Conservation (phyloP, 1,140 invertebrate genomes). For the Lineus longissimus region DNA sequence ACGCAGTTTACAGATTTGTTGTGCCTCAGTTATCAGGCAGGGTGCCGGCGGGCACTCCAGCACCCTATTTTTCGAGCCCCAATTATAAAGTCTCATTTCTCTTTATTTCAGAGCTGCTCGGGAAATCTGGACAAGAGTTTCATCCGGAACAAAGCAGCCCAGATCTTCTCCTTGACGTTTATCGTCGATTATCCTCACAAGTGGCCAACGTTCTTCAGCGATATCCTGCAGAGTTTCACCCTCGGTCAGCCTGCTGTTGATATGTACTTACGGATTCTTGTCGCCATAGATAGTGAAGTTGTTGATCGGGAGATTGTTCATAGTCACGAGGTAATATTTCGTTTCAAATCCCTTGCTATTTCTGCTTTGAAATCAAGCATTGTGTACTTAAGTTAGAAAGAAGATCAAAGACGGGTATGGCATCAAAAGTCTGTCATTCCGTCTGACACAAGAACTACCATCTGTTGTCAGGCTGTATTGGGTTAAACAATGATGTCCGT, state of each 20-base stretch:
- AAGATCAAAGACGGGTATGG: slow-evolving; percentile 26
- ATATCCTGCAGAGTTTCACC: slow-evolving; percentile 52
- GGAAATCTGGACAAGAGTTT: slow-evolving; percentile 33
- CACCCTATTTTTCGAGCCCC: too few relatives aligned
- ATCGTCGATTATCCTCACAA: slow-evolving; percentile 57
- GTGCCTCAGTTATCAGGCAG: too few relatives aligned
- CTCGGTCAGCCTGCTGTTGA: slow-evolving; percentile 53
- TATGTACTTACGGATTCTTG: slow-evolving; percentile 58
- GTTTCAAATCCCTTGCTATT: too few relatives aligned
- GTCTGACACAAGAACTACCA: too few relatives aligned
- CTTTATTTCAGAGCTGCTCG: neutral
- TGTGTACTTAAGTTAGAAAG: slow-evolving; percentile 14
- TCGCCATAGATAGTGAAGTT: slow-evolving; percentile 59
- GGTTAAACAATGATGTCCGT: too few relatives aligned
- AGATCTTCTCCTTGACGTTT: slow-evolving; percentile 58
- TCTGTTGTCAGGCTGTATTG: too few relatives aligned
- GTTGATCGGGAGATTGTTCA: slow-evolving; percentile 58
- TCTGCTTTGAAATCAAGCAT: too few relatives aligned
- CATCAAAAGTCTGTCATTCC: too few relatives aligned
- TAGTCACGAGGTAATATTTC: slow-evolving; percentile 36
- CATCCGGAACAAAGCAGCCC: slow-evolving; percentile 58
- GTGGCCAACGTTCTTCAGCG: slow-evolving; percentile 60
- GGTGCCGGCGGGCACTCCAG: too few relatives aligned
- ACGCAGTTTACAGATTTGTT: too few relatives aligned
- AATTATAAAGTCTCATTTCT: too few relatives aligned